These are phyloP conservation scores for Carcina quercana DNA, from an alignment of 2,888 invertebrate species.

Conservation along the genomic window DNA sequence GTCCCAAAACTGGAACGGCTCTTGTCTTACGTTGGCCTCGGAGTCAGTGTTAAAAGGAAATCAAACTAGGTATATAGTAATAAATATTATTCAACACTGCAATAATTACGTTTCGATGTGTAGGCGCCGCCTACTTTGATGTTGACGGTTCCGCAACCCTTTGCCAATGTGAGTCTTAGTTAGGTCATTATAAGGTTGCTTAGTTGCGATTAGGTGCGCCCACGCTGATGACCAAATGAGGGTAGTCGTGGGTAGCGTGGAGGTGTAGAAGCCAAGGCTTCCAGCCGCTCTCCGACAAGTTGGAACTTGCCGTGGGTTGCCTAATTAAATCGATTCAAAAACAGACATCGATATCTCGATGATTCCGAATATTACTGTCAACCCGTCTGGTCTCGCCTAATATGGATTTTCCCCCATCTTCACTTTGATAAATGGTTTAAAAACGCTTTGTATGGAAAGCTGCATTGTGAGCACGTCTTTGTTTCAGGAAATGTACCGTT, in stretches of 20 bases:
- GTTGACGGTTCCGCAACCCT: conserved; percentile 54
- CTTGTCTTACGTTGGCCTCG: no score
- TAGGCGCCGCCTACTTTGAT: conserved; percentile 53
- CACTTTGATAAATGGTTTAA: no score
- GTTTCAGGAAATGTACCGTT: conserved; percentile 30
- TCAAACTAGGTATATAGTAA: conserved; percentile 18
- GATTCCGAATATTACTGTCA: conserved; percentile 14
- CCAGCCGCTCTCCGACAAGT: conserved; percentile 60
- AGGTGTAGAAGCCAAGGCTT: conserved; percentile 70
- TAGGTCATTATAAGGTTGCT: conserved; percentile 64
- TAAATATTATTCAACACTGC: conserved; percentile 35
- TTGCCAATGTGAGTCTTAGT: conserved; percentile 54
- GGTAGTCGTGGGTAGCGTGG: conserved; percentile 69
- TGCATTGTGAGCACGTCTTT: conserved; percentile 10
- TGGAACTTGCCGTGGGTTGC: conserved; percentile 57
- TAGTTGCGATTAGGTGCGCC: conserved; percentile 63
- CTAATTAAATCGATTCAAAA: conserved; percentile 59
- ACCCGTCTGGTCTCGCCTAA: conserved; percentile 12
- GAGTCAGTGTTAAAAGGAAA: conserved; percentile 17
- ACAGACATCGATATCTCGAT: conserved; percentile 36
- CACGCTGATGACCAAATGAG: conserved; percentile 69
- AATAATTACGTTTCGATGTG: conserved; percentile 45
- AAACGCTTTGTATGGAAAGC: conserved; percentile 20
- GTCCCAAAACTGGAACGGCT: no score
- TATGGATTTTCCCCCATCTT: no score